These are phyloP conservation scores for Notarius quadriscutis DNA, from an alignment of 2,113 vertebrate species.

Conservation along the genomic window DNA sequence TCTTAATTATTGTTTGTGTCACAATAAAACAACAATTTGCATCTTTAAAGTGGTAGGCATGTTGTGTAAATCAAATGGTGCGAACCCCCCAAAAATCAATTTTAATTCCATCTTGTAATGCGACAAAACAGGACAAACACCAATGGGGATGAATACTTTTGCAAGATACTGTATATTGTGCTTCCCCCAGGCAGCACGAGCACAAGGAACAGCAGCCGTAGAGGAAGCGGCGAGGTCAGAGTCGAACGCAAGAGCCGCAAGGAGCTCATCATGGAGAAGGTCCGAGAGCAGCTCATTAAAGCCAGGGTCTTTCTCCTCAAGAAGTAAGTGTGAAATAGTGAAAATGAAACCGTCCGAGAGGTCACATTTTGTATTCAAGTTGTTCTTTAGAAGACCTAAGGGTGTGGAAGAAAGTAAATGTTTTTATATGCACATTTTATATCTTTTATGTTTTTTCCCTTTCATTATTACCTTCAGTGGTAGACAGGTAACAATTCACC, in stretches of 20 bases:
- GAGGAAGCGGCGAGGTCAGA: constrained; percentile 83
- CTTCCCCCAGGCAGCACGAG: constrained; percentile 83
- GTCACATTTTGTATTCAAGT: neutral
- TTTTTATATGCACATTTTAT: neutral
- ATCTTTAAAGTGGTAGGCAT: too few relatives aligned
- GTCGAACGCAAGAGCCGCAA: constrained; percentile 85
- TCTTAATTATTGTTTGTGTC: too few relatives aligned
- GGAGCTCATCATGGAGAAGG: constrained; percentile 87
- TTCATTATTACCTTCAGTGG: neutral
- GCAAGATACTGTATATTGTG: neutral
- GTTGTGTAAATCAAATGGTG: too few relatives aligned
- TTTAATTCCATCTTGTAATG: too few relatives aligned
- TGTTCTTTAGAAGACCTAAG: neutral
- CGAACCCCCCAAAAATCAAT: too few relatives aligned
- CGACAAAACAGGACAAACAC: too few relatives aligned
- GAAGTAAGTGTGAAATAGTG: constrained; percentile 74
- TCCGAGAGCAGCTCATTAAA: constrained; percentile 87
- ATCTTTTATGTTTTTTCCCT: neutral
- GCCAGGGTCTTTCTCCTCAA: constrained; percentile 84
- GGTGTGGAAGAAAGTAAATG: neutral
- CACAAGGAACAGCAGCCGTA: constrained; percentile 87
- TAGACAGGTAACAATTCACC: too few relatives aligned
- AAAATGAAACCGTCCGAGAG: neutral
- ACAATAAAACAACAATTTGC: too few relatives aligned
- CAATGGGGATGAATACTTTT: too few relatives aligned